Evolutionary conservation across 2,797 vertebrate species (phyloP), one percentile per base, ranked within the genome.

Genomic region (Premnoplex brunnescens): DNA sequence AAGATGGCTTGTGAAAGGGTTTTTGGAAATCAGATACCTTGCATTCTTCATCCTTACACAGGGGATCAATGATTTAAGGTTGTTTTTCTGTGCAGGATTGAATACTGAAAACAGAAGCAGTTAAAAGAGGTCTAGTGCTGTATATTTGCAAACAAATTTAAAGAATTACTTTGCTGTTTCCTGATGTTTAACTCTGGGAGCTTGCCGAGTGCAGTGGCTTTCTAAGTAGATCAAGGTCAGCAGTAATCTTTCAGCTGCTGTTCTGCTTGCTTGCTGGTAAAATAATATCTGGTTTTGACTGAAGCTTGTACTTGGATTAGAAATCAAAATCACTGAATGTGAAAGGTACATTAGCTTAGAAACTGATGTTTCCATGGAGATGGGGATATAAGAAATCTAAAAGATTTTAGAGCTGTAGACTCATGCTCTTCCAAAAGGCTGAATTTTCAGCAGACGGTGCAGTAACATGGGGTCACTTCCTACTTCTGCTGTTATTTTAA

Each of bases 341-440:
- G 72, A 67, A 83, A 68, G 30, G 39, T 71, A 9, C 2, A 0
- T 51, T 72, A 59, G 20, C 75, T 85, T 84, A 66, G 68, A 89
- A 89, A 77, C 62, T 17, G n/a, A 30, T 54, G 81, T 94, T 80
- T 83, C 92, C 69, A 62, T 83, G 85, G 91, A 84, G 85, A 92
- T 80, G 23, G 14, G 21, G 8, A 19, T 75, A 2, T 44, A 72
- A 80, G 92, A 87, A 85, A 63, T n/a, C 14, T 11, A 14, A 32
- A 74, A 58, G 12, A 55, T 14, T 69, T 60, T 37, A 26, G 68
- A 60, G 32, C 36, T 74, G 58, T 64, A n/a, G 16, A 11, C 11
- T 60, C 2, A 1, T 1, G 2, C 12, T 85, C 28, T 84, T 89
- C 23, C 21, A 36, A 12, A 63, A 83, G 58, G 28, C 23, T 41